Percentiles rank a stretch among this genome's conserved stretches.
Evolutionary conservation across 2,888 invertebrate species (phyloP).

Genomic region (Eledone cirrhosa): DNA sequence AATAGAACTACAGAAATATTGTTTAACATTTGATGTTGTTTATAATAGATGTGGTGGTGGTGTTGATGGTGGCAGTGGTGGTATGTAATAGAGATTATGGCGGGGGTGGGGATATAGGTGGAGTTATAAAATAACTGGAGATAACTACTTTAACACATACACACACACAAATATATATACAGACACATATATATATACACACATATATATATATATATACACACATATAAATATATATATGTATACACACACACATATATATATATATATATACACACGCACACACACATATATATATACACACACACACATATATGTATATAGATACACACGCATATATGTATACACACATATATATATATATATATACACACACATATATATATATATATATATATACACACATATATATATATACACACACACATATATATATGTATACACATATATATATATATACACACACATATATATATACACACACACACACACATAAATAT

Average conservation of each 20-base stretch:
- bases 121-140: background rate
- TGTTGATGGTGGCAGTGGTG: too few relatives aligned
- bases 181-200: background rate
- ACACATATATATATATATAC: background rate
- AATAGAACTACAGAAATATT: too few relatives aligned
- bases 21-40: too few relatives aligned
- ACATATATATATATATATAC: background rate
- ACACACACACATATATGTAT: background rate
- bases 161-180: background rate
- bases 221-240: background rate
- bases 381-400: background rate
- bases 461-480: background rate
- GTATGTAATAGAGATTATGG: too few relatives aligned
- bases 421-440: background rate
- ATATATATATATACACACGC: background rate
- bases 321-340: too few relatives aligned
- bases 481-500: background rate
- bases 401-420: background rate
- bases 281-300: background rate
- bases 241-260: background rate
- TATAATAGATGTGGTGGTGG: too few relatives aligned
- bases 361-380: background rate
- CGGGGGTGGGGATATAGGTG: too few relatives aligned
- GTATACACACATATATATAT: too few relatives aligned
- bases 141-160: background rate